Evolutionary conservation across 2,888 invertebrate species (phyloP), one percentile per base, ranked within the genome.

Genomic region (Osmoderma eremita): DNA sequence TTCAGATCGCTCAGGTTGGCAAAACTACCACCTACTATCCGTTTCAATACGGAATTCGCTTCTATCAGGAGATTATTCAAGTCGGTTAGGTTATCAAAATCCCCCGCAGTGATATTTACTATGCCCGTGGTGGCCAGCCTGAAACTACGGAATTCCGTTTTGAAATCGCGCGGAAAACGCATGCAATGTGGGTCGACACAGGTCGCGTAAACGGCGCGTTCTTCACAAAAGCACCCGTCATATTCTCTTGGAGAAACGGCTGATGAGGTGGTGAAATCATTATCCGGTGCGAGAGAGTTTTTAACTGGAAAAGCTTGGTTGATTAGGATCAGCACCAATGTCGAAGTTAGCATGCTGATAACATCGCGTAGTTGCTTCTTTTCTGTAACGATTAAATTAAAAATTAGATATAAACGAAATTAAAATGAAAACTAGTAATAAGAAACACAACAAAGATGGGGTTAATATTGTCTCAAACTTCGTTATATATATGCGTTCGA

Each of bases 131-230:
- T 85, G 63, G 85, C 82, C 4, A 88, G 80, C 72, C 83, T 80
- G 2, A 88, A 77, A 0, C 78, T 71, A 45, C 83, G 80, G 18
- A 84, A 82, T 58, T 74, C 74, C 2, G 83, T 74, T 65, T 75
- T 81, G 1, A 87, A 71, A 80, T 83, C 81, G 79, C 81, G 81
- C 0, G 88, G 87, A 74, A 87, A 85, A 15, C 70, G 78, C 67
- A 70, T 79, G 75, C 88, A 88, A 41, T 83, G 84, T 64, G 84
- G 83, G 4, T 87, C 87, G 65, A 85, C 87, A 74, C 87, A 87
- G 0, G 86, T 83, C 1, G 84, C 79, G 12, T 82, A 79, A 17
- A 74, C 77, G 15, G 79, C 76, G 22, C 79, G 81, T 45, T 84
- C 83, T 20, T 86, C 79, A 74, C 88, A 88, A 12, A 80, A 75